phyloP scores from a whole-genome alignment of 2,113 vertebrate species.

The Dipodomys spectabilis region DNA sequence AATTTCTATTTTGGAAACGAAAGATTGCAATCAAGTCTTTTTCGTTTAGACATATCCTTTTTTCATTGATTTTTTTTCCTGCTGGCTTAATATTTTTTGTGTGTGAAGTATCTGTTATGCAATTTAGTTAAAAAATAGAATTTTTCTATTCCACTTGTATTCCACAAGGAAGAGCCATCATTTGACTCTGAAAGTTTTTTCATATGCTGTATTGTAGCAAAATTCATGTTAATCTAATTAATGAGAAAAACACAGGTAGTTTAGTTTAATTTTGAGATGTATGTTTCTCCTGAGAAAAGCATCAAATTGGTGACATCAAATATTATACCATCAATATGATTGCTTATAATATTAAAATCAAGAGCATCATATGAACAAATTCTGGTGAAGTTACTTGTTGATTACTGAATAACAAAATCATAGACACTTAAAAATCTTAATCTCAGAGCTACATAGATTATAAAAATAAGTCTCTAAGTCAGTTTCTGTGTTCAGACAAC shows the following conservation, averaged over 20 bases:
- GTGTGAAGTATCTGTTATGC: neutral
- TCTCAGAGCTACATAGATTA: neutral
- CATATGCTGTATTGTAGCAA: neutral
- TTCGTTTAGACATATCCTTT: neutral
- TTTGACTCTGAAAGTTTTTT: neutral
- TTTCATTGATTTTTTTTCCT: neutral
- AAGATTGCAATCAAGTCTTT: neutral
- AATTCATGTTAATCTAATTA: neutral
- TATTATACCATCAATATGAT: neutral
- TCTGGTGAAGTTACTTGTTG: neutral
- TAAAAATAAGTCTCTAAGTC: neutral
- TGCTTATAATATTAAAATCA: neutral
- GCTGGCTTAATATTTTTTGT: neutral
- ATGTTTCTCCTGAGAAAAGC: neutral
- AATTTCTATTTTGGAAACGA: neutral
- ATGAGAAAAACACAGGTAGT: neutral
- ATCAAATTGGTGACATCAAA: neutral
- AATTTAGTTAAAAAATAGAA: neutral
- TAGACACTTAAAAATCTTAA: neutral
- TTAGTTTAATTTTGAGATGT: neutral
- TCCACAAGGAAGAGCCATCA: neutral
- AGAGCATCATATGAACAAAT: slow-evolving; percentile 16
- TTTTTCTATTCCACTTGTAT: neutral
- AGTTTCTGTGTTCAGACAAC: neutral
- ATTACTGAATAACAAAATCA: neutral